These are phyloP conservation scores for Spodoptera frugiperda DNA, from an alignment of 1,140 invertebrate genomes.

Conservation along the genomic window DNA sequence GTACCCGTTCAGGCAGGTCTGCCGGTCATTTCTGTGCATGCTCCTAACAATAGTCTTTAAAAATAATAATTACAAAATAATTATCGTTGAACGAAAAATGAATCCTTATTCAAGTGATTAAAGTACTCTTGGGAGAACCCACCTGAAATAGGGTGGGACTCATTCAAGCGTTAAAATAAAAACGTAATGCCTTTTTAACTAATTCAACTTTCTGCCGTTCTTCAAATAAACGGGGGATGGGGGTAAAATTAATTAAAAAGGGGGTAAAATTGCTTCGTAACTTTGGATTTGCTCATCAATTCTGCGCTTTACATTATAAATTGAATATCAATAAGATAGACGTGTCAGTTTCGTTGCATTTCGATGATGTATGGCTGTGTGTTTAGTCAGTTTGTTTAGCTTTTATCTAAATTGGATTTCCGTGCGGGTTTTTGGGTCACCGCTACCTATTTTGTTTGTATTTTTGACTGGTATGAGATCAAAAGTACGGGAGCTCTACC, in stretches of 20 bases:
- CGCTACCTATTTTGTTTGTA: no score
- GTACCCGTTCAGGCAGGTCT: no score
- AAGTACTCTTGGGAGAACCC: neutral
- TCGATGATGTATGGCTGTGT: constrained; percentile 9
- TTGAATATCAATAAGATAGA: constrained; percentile 1
- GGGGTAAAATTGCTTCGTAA: neutral
- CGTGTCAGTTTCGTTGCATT: neutral
- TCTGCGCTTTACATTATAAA: neutral
- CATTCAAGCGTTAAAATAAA: constrained; percentile 11
- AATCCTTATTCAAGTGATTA: neutral
- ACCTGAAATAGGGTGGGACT: constrained; percentile 6
- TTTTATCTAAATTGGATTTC: neutral
- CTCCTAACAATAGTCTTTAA: no score
- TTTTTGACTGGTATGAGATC: neutral
- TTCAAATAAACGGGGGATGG: constrained; percentile 14
- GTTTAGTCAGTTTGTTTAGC: neutral
- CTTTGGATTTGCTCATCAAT: constrained; percentile 9
- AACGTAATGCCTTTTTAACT: constrained; percentile 13
- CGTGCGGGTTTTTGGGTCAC: neutral
- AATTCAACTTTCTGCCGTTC: constrained; percentile 19
- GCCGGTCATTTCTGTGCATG: no score
- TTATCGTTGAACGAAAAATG: neutral
- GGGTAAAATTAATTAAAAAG: constrained; percentile 25
- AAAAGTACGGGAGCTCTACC: neutral
- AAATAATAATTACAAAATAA: neutral